Conservation (phyloP, 1,140 invertebrate species). For the Drosophila erecta region DNA sequence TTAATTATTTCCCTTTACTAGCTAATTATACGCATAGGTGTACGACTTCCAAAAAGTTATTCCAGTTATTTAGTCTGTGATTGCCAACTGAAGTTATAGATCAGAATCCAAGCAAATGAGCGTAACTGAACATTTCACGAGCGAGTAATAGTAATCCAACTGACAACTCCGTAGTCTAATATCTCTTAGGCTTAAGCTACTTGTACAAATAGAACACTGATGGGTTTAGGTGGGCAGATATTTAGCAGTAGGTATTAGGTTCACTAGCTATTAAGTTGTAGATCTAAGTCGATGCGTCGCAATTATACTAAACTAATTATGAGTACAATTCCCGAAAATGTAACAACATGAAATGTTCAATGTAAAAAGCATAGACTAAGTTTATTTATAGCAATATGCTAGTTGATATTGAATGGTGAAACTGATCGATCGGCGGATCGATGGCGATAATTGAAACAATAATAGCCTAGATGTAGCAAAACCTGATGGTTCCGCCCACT, state of each 20-base stretch:
- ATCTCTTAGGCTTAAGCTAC: constrained; percentile 48
- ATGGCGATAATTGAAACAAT: constrained; percentile 69
- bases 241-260: constrained; percentile 80
- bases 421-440: constrained; percentile 43
- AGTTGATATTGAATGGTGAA: constrained; percentile 29
- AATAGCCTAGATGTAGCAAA: constrained; percentile 64
- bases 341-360: constrained; percentile 70
- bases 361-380: constrained; percentile 46
- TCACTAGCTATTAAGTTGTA: constrained; percentile 53
- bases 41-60: constrained; percentile 69
- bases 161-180: constrained; percentile 30
- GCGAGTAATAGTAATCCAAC: constrained; percentile 50
- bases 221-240: constrained; percentile 70
- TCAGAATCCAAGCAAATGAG: constrained; percentile 54
- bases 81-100: constrained; percentile 64
- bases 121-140: constrained; percentile 72
- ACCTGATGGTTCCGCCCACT: constrained; percentile 17
- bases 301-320: constrained; percentile 64
- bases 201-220: constrained; percentile 61
- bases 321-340: constrained; percentile 67
- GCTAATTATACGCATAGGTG: constrained; percentile 59
- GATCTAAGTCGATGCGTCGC: constrained; percentile 54
- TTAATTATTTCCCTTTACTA: constrained; percentile 64
- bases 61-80: constrained; percentile 79
- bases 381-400: constrained; percentile 20